These are phyloP conservation scores for Camptogramma bilineatum DNA, from an alignment of 2,888 invertebrate species.

Conservation along the genomic window DNA sequence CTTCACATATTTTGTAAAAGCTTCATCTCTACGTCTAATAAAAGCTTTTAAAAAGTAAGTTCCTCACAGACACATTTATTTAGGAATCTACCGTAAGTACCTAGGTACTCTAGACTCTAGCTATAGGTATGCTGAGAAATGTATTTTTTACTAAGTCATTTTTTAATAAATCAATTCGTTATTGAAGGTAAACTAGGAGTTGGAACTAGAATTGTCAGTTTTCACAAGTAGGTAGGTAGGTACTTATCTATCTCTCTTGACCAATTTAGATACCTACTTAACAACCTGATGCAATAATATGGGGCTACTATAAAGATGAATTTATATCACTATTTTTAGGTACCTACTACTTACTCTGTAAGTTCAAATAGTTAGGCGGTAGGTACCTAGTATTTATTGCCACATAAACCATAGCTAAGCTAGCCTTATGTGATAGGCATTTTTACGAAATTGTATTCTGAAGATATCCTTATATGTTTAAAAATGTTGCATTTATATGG, in stretches of 20 bases:
- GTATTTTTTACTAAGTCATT: too few relatives aligned
- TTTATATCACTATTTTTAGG: neutral
- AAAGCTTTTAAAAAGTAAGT: too few relatives aligned
- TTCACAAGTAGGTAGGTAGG: neutral
- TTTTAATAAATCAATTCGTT: slow-evolving; percentile 2
- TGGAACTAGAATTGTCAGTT: slow-evolving; percentile 3
- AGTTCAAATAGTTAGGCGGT: neutral
- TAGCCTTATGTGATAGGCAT: too few relatives aligned
- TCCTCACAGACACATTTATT: too few relatives aligned
- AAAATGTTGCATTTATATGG: neutral
- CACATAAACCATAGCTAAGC: neutral
- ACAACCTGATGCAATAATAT: slow-evolving; percentile 4
- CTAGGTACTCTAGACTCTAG: neutral
- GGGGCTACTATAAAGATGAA: neutral
- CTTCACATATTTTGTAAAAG: too few relatives aligned
- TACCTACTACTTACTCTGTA: neutral
- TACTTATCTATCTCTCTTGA: neutral
- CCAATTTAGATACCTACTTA: slow-evolving; percentile 8
- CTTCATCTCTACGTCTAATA: too few relatives aligned
- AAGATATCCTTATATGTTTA: neutral
- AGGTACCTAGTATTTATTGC: neutral
- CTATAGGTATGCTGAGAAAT: neutral
- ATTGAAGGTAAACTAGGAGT: slow-evolving; percentile 18
- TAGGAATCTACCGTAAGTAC: neutral
- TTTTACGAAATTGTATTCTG: too few relatives aligned